phyloP scores from a whole-genome alignment of 2,888 invertebrate species.

The Cylindroiulus punctatus region DNA sequence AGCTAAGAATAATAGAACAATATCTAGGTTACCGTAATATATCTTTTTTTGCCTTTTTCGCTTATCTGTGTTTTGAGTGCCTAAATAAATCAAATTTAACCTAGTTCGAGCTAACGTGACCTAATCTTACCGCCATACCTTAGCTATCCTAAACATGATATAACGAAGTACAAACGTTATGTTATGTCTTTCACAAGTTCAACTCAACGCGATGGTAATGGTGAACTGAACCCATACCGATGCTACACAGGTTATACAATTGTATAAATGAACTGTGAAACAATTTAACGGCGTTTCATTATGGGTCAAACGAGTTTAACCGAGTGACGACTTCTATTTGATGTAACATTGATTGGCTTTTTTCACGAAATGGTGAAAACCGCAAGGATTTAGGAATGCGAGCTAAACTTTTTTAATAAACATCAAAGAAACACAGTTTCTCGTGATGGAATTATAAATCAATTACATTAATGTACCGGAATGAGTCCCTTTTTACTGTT shows the following conservation, averaged over 20 bases:
- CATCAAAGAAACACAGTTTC: neutral
- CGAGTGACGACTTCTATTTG: neutral
- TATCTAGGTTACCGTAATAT: too few relatives aligned
- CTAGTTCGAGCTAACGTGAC: too few relatives aligned
- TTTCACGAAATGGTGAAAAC: neutral
- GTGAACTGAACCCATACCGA: neutral
- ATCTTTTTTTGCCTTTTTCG: too few relatives aligned
- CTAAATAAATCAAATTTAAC: too few relatives aligned
- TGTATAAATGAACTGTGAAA: neutral
- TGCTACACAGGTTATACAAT: neutral
- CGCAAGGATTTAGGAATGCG: neutral
- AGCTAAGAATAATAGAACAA: too few relatives aligned
- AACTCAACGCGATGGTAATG: too few relatives aligned
- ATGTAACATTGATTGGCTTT: neutral
- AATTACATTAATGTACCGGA: constrained; percentile 38
- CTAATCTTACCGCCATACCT: too few relatives aligned
- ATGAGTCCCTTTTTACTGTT: constrained; percentile 22
- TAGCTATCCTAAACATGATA: too few relatives aligned
- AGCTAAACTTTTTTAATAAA: neutral
- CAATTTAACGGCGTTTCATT: neutral
- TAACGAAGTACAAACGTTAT: too few relatives aligned
- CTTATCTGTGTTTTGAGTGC: too few relatives aligned
- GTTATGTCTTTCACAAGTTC: too few relatives aligned
- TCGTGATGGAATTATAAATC: constrained; percentile 9
- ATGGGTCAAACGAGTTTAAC: neutral